These are phyloP conservation scores for Procambarus virginalis DNA, from an alignment of 1,140 invertebrate genomes.

Conservation along the genomic window DNA sequence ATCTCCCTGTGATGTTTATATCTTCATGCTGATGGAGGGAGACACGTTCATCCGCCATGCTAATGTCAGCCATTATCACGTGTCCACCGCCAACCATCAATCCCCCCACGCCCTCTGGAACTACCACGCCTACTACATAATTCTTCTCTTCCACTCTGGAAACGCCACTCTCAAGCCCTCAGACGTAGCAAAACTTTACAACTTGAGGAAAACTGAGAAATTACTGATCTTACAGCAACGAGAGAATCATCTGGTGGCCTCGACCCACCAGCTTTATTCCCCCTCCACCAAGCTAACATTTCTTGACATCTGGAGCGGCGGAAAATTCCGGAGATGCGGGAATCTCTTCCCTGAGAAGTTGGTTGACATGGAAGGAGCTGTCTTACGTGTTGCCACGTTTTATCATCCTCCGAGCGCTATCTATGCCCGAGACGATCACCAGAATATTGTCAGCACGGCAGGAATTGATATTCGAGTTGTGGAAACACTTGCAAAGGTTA, in stretches of 20 bases:
- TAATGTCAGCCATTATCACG: too few species aligned
- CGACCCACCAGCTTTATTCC: conserved; percentile 38
- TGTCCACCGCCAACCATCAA: too few species aligned
- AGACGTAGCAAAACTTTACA: conserved; percentile 30
- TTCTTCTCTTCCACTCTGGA: conserved; percentile 22
- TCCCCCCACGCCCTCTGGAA: too few species aligned
- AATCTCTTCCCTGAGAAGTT: conserved; percentile 38
- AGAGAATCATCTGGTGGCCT: not conserved
- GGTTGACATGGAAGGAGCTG: conserved; percentile 21
- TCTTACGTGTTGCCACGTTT: conserved; percentile 56
- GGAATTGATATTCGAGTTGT: conserved; percentile 68
- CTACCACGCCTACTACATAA: conserved; percentile 5
- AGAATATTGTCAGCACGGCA: conserved; percentile 35
- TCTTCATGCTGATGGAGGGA: conserved; percentile 36
- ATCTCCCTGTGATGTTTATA: too few species aligned
- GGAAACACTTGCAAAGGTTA: conserved; percentile 45
- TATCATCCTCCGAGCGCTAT: conserved; percentile 62
- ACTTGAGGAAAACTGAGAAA: conserved; percentile 21
- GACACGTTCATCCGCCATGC: not conserved
- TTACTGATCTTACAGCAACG: too few species aligned
- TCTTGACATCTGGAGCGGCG: not conserved
- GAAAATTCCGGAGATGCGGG: not conserved
- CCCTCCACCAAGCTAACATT: not conserved
- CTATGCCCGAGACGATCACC: not conserved
- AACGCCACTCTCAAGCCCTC: not conserved